These are phyloP conservation scores for Acrocyrtus sp. DNA, from an alignment of 2,888 invertebrate genomes.

Conservation along the genomic window DNA sequence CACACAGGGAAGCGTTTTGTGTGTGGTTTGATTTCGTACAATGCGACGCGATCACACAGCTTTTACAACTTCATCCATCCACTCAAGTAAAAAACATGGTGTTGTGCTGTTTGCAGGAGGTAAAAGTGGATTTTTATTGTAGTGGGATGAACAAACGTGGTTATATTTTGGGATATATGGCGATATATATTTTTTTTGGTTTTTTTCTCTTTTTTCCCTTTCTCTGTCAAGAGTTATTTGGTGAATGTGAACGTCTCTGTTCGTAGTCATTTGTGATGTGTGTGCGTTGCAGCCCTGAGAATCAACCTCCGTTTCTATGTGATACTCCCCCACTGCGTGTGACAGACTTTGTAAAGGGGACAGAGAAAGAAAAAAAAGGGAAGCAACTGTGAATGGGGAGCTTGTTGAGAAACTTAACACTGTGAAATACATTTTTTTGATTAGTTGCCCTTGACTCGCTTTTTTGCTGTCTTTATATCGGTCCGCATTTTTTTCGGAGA, in stretches of 20 bases:
- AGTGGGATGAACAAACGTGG: neutral
- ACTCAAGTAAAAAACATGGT: constrained; percentile 14
- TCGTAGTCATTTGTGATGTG: no score
- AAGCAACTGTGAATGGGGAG: no score
- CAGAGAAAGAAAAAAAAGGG: neutral
- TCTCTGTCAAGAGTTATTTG: no score
- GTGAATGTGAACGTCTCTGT: no score
- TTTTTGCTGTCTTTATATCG: no score
- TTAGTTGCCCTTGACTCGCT: constrained; percentile 38
- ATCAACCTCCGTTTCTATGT: neutral
- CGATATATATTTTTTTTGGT: no score
- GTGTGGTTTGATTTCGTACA: neutral
- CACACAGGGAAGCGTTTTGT: neutral
- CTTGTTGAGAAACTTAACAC: constrained; percentile 45
- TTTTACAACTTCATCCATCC: neutral
- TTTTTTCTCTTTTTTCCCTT: no score
- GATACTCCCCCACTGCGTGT: constrained; percentile 5
- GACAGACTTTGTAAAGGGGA: constrained; percentile 2
- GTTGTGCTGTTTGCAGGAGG: constrained; percentile 5
- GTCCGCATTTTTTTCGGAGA: no score
- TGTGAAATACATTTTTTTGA: constrained; percentile 21
- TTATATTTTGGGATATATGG: no score
- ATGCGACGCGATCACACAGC: neutral
- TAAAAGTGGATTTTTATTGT: constrained; percentile 4
- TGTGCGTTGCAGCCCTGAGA: neutral